Conservation (phyloP, 2,888 invertebrate species). For the Autographa gamma region DNA sequence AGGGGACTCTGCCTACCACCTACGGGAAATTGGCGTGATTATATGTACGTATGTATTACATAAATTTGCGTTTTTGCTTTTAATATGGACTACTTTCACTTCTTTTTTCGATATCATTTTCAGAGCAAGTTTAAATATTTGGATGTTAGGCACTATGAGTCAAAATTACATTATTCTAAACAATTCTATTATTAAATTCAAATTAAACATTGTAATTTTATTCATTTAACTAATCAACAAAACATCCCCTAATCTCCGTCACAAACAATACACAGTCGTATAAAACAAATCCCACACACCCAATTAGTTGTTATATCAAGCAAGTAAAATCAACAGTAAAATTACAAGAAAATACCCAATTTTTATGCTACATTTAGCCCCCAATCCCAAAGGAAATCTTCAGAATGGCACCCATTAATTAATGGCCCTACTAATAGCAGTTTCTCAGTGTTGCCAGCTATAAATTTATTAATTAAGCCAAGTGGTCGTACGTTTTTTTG, state of each 20-base stretch:
- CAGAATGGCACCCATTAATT: conserved; percentile 65
- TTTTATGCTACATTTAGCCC: conserved; percentile 54
- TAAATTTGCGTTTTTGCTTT: too few species aligned
- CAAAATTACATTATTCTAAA: too few species aligned
- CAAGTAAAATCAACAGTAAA: conserved; percentile 54
- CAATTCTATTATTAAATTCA: too few species aligned
- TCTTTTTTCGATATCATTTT: too few species aligned
- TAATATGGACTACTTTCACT: too few species aligned
- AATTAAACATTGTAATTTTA: too few species aligned
- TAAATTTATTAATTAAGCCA: conserved; percentile 62
- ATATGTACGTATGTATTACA: too few species aligned
- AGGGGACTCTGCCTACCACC: too few species aligned
- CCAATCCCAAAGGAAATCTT: conserved; percentile 55
- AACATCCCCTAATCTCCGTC: conserved; percentile 1
- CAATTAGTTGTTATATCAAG: conserved; percentile 39
- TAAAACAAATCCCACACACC: conserved; percentile 15
- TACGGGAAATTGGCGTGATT: too few species aligned
- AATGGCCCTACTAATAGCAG: conserved; percentile 58
- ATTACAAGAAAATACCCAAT: conserved; percentile 57
- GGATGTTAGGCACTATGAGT: too few species aligned
- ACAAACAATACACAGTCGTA: neutral
- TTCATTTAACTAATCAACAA: neutral
- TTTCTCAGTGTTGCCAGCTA: conserved; percentile 57
- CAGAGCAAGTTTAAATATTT: too few species aligned
- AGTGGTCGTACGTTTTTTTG: conserved; percentile 52